These are phyloP conservation scores for Cremastobaeus sp. DNA, from an alignment of 2,888 invertebrate genomes.

Conservation along the genomic window DNA sequence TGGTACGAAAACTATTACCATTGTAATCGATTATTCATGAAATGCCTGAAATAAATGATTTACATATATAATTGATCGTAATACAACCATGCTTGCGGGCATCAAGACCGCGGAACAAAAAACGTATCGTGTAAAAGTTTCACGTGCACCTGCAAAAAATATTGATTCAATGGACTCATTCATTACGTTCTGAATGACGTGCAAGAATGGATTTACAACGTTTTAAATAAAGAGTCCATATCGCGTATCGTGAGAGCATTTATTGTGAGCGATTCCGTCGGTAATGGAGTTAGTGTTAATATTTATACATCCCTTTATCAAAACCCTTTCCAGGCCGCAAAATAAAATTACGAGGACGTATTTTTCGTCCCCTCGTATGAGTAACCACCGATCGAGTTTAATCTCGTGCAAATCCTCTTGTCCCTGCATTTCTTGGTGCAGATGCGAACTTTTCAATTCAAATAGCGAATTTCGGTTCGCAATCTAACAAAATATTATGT, in stretches of 20 bases:
- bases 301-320: conserved; percentile 52
- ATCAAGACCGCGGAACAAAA: conserved; percentile 34
- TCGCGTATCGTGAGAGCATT: conserved; percentile 44
- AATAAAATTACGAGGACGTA: conserved; percentile 47
- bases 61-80: conserved; percentile 49
- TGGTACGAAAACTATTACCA: conserved; percentile 34
- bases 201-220: conserved; percentile 52
- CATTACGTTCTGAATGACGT: conserved; percentile 43
- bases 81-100: conserved; percentile 26
- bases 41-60: conserved; percentile 38
- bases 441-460: conserved; percentile 15
- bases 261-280: conserved; percentile 42
- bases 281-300: conserved; percentile 54
- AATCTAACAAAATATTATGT: too few species aligned
- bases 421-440: conserved; percentile 21
- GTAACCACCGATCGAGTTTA: conserved; percentile 48
- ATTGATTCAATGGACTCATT: conserved; percentile 54
- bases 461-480: too few species aligned
- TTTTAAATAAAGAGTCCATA: conserved; percentile 50
- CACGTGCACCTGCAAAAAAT: conserved; percentile 44
- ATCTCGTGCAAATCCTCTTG: conserved; percentile 48
- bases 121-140: conserved; percentile 42
- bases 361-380: conserved; percentile 33
- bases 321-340: conserved; percentile 45
- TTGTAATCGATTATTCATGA: conserved; percentile 43